Evolutionary conservation across 2,888 invertebrate genomes (phyloP).

Genomic region (Meganola albula): DNA sequence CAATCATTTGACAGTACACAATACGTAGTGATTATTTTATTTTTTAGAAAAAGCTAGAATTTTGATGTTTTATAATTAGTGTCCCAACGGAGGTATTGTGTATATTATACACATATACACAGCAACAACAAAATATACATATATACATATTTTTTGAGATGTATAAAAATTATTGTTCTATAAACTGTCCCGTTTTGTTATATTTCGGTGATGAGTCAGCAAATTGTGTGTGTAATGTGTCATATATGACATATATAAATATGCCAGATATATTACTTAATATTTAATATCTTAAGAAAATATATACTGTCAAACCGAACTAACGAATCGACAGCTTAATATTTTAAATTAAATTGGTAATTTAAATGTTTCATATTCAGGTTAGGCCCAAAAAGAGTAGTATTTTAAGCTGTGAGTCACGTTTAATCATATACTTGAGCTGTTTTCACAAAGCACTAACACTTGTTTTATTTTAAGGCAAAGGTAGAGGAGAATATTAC

Average conservation of each 20-base stretch:
- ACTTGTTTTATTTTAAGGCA: no score
- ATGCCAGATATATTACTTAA: neutral
- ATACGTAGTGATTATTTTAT: conserved; percentile 33
- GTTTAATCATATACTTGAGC: no score
- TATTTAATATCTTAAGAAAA: neutral
- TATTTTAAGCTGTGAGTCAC: no score
- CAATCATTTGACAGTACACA: conserved; percentile 20
- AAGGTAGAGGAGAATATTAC: no score
- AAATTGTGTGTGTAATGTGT: conserved; percentile 3
- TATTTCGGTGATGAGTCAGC: conserved; percentile 30
- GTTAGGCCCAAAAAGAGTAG: no score
- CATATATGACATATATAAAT: neutral
- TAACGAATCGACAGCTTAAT: no score
- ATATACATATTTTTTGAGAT: conserved; percentile 67
- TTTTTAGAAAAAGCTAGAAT: conserved; percentile 65
- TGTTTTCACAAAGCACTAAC: no score
- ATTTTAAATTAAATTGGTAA: no score
- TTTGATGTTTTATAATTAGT: conserved; percentile 63
- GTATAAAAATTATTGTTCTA: conserved; percentile 57
- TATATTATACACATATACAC: conserved; percentile 57
- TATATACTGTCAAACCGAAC: no score
- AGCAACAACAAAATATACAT: conserved; percentile 24
- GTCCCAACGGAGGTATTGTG: conserved; percentile 48
- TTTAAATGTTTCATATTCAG: no score
- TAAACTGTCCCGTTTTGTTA: conserved; percentile 39